Percentiles rank a stretch among this genome's conserved stretches.
phyloP scores from a whole-genome alignment of 2,113 vertebrate species.

The Ictidomys tridecemlineatus region DNA sequence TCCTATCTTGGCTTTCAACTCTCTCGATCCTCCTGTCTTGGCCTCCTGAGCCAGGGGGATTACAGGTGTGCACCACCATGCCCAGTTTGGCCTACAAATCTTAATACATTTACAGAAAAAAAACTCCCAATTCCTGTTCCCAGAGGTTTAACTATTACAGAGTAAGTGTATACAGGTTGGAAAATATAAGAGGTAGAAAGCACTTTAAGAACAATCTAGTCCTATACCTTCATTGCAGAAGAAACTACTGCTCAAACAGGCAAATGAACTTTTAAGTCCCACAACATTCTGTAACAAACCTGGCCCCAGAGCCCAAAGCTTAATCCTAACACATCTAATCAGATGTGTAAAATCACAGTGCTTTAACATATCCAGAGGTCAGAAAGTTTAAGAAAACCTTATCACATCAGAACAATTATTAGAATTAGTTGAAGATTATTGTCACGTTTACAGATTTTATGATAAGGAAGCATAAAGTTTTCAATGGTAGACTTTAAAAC shows the following conservation, averaged over 20 bases:
- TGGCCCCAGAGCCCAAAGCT: not conserved
- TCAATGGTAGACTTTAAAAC: conserved; percentile 43
- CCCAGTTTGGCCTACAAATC: no score
- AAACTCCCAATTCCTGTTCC: not conserved
- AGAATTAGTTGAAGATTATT: not conserved
- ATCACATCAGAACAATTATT: not conserved
- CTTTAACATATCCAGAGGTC: not conserved
- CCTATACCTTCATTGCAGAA: not conserved
- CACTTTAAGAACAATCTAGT: not conserved
- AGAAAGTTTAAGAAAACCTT: conserved; percentile 24
- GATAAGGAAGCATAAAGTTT: not conserved
- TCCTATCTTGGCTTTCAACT: no score
- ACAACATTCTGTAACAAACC: not conserved
- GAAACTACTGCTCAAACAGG: not conserved
- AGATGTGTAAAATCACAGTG: not conserved
- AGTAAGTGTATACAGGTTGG: not conserved
- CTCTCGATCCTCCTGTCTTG: no score
- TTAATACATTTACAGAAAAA: not conserved
- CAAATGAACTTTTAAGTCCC: not conserved
- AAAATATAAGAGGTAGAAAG: conserved; percentile 9
- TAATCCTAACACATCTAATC: conserved; percentile 5
- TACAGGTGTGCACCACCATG: no score
- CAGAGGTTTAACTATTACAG: not conserved
- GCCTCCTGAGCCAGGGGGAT: no score
- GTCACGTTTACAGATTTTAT: not conserved